Conservation (phyloP, 2,888 invertebrate species). For the Calameuta idolon region DNA sequence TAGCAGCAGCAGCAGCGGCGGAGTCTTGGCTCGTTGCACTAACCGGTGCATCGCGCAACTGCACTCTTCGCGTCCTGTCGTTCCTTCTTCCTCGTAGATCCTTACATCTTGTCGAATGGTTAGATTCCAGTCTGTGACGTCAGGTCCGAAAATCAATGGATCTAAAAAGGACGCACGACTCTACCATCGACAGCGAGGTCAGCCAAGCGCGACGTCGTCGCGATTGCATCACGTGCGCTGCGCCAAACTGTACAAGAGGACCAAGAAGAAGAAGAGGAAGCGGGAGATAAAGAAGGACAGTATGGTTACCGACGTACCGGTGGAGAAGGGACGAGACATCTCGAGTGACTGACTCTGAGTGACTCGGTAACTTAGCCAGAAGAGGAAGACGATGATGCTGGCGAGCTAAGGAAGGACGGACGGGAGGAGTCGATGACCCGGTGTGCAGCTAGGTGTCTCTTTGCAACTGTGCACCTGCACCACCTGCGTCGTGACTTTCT, state of each 20-base stretch:
- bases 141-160: background rate
- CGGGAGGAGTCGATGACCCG: background rate
- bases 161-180: background rate
- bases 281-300: slow-evolving; percentile 17
- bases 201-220: slow-evolving; percentile 45
- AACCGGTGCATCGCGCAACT: slow-evolving; percentile 28
- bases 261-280: slow-evolving; percentile 12
- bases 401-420: background rate
- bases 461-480: slow-evolving; percentile 38
- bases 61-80: background rate
- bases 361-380: background rate
- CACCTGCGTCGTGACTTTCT: slow-evolving; percentile 28
- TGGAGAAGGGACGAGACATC: slow-evolving; percentile 20
- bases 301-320: slow-evolving; percentile 6
- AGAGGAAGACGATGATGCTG: background rate
- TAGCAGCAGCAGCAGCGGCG: slow-evolving; percentile 9
- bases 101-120: slow-evolving; percentile 5
- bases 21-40: slow-evolving; percentile 33
- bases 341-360: background rate
- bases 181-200: slow-evolving; percentile 37
- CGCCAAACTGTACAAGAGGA: slow-evolving; percentile 4
- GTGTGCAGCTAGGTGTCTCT: background rate
- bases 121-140: background rate
- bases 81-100: slow-evolving; percentile 20
- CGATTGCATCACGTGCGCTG: slow-evolving; percentile 39